Evolutionary conservation across 2,888 invertebrate genomes (phyloP), one percentile per base, ranked within the genome.

Genomic region (Nebria salina): DNA sequence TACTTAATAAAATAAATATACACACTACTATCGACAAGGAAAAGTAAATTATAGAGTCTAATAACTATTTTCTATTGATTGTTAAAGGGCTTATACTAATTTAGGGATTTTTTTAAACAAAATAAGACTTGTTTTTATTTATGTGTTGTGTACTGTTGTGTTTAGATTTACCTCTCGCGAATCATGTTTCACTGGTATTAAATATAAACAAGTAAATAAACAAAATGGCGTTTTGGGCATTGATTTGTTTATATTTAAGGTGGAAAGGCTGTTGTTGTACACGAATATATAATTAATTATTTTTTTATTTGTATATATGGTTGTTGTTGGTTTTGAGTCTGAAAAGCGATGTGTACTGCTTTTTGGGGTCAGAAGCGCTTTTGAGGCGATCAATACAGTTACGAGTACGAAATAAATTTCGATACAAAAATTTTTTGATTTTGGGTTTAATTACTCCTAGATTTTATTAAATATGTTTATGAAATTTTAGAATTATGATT

Each of bases 171-270:
- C 54, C 54, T 13, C 54, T 54, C 8, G 8, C 6, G 13, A 54
- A 8, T 54, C 54, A 8, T 54, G 8, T 54, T 8, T 54, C 8
- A 5, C 54, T 54, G 54, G 54, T 54, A 54, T 54, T 54, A 54
- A 54, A 54, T 54, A 54, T 54, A 54, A 54, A 54, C 54, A 54
- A 54, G 54, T 54, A 54, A 54, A 54, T 54, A 54, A 54, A 54
- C 54, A 54, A 54, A 54, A 54, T 54, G 54, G 54, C 54, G 54
- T 8, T 54, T 11, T 54, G 7, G 6, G 6, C 7, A 54, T 54
- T 54, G 54, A 54, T 54, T 54, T 54, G 54, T 54, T 54, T 54
- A 54, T 54, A 54, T 54, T 54, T 54, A 13, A 11, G 8, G 54
- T 54, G 54, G 54, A 54, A 54, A 34, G 34, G 34, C 1, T 34